phyloP scores from a whole-genome alignment of 2,888 invertebrate species.

The Coelogynopora nodosa region DNA sequence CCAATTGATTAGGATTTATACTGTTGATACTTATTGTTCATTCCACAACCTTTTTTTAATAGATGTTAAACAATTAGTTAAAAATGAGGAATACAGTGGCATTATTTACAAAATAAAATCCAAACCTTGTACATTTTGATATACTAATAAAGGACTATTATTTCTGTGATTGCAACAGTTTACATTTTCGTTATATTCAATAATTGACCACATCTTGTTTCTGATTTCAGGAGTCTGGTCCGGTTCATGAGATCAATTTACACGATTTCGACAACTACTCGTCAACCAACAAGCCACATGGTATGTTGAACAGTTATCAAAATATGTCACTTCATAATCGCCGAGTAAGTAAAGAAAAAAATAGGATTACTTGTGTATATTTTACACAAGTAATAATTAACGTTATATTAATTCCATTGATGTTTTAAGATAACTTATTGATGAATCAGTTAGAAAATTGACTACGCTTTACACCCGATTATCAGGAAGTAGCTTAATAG shows the following conservation, averaged over 20 bases:
- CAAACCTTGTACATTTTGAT: too few relatives aligned
- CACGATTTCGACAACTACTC: constrained; percentile 65
- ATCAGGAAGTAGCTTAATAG: too few relatives aligned
- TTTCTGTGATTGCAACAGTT: too few relatives aligned
- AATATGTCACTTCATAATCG: not conserved
- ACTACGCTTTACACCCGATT: too few relatives aligned
- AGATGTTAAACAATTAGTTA: too few relatives aligned
- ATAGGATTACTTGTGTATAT: too few relatives aligned
- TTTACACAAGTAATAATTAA: too few relatives aligned
- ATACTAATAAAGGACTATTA: too few relatives aligned
- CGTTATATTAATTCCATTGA: not conserved
- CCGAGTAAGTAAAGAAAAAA: not conserved
- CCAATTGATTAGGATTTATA: not conserved
- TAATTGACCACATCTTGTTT: not conserved
- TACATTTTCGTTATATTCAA: not conserved
- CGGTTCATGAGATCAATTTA: constrained; percentile 70
- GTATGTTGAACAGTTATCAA: not conserved
- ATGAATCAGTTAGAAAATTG: too few relatives aligned
- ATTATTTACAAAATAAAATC: too few relatives aligned
- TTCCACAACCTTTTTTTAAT: not conserved
- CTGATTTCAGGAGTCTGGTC: not conserved
- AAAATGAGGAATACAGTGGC: too few relatives aligned
- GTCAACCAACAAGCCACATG: not conserved
- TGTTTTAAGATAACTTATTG: too few relatives aligned
- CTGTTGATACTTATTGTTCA: not conserved